Base-by-base conservation (phyloP, 1,140 invertebrate genomes). In the Campoletis sonorensis region DNA sequence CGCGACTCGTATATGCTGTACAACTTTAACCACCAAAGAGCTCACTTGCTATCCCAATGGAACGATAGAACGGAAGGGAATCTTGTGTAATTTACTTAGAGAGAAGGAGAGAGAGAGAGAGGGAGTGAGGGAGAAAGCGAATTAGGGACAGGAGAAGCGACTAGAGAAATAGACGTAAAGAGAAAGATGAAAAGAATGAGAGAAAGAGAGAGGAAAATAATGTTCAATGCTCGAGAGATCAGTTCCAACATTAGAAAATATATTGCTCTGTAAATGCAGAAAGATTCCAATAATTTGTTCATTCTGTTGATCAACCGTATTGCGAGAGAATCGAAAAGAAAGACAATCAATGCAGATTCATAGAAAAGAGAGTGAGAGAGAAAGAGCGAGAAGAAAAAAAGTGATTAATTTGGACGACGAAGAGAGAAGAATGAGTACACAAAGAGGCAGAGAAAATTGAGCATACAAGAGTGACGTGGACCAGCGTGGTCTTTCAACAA, bases 41-140 rank as follows among this genome's bases (percentile, higher is more conserved):
- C 67, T 30, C 67, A 33, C 30, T 33, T 21, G 67, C 27, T 70
- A 27, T 70, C 67, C 30, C 67, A 33, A 11, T 70, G 27, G 30
- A 70, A 70, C 67, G 67, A 70, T 18, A 70, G 67, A 33, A 70
- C 67, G 67, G 67, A 70, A 70, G 30, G n/a, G 27, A 33, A 70
- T 70, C 67, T 70, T 30, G 67, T 70, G 30, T 70, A 70, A 70
- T 70, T 33, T n/a, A 64, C 23, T 21, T 8, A 64, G 21, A 61
- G 21, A 21, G 58, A 18, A n/a, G 21, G 58, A n/a, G 21, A 61
- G n/a, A 61, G 18, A 61, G 58, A 61, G 8, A n/a, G n/a, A n/a
- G 21, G 21, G 58, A 61, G n/a, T 2, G 58, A 21, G 58, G 23
- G 58, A 64, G 61, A 64, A 13, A 64, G 61, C 27, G 23, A 64